Percentiles rank a stretch among this genome's conserved stretches.
Evolutionary conservation across 2,797 vertebrate species (phyloP).

Genomic region (Clarias fuscus): DNA sequence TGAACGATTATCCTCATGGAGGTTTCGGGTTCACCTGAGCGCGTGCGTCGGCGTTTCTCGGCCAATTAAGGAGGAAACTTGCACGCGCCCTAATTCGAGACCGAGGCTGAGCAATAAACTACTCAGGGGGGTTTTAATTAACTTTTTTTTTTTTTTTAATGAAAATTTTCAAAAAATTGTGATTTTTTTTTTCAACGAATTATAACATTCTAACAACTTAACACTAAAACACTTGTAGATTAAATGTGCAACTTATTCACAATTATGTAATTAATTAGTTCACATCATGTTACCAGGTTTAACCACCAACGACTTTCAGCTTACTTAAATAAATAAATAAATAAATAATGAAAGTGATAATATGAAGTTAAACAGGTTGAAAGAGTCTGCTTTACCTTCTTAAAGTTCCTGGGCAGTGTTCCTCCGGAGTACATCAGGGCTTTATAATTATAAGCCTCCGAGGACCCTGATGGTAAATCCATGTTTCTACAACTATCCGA

Average conservation of each 20-base stretch:
- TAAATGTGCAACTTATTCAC: no score
- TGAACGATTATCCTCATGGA: neutral
- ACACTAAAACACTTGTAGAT: no score
- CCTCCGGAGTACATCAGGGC: conserved; percentile 89
- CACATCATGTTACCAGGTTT: no score
- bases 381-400: conserved; percentile 72
- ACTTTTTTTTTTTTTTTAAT: neutral
- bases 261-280: no score
- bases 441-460: conserved; percentile 79
- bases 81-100: neutral
- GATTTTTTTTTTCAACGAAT: neutral
- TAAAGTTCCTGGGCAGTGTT: conserved; percentile 84
- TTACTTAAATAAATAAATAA: no score
- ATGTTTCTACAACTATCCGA: conserved; percentile 75
- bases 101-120: neutral
- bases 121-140: neutral
- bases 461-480: conserved; percentile 64
- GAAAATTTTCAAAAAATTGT: no score
- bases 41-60: neutral
- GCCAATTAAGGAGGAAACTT: neutral
- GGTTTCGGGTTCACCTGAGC: neutral
- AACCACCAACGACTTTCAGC: neutral
- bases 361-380: neutral
- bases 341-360: neutral
- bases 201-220: neutral